These are phyloP conservation scores for Dendrolimus punctatus DNA, from an alignment of 1,140 invertebrate species.

Conservation along the genomic window DNA sequence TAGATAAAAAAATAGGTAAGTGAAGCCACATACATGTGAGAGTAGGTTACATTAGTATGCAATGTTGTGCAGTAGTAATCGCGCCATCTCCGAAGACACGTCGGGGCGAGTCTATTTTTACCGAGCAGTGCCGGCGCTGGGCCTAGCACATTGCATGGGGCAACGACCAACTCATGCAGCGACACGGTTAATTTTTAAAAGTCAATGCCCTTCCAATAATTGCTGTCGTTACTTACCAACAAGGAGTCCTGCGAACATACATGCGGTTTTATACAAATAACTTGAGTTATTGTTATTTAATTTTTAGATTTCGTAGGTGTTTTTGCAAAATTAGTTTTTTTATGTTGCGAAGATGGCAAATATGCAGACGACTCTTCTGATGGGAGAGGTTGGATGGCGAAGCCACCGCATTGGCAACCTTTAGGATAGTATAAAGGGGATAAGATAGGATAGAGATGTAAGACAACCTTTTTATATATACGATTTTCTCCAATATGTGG, in stretches of 20 bases:
- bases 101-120: slow-evolving; percentile 54
- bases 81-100: slow-evolving; percentile 18
- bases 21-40: no score
- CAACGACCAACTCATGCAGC: slow-evolving; percentile 51
- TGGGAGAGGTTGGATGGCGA: no score
- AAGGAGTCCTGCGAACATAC: neutral
- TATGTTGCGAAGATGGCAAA: neutral
- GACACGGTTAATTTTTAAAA: slow-evolving; percentile 54
- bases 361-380: no score
- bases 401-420: no score
- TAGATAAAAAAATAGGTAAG: no score
- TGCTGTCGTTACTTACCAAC: slow-evolving; percentile 13
- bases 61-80: slow-evolving; percentile 2
- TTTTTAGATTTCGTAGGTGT: neutral
- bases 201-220: slow-evolving; percentile 48
- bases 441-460: no score
- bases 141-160: slow-evolving; percentile 27
- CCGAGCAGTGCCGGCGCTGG: slow-evolving; percentile 20
- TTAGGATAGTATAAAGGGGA: no score
- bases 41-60: slow-evolving; percentile 8
- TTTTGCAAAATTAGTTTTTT: neutral
- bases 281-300: no score
- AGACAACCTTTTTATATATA: no score
- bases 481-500: no score
- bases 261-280: no score